A percentile compares a stretch with the other conserved stretches of the same genome.
Conservation (phyloP, 2,797 vertebrate genomes). For the Microctenopoma steveboyesi region DNA sequence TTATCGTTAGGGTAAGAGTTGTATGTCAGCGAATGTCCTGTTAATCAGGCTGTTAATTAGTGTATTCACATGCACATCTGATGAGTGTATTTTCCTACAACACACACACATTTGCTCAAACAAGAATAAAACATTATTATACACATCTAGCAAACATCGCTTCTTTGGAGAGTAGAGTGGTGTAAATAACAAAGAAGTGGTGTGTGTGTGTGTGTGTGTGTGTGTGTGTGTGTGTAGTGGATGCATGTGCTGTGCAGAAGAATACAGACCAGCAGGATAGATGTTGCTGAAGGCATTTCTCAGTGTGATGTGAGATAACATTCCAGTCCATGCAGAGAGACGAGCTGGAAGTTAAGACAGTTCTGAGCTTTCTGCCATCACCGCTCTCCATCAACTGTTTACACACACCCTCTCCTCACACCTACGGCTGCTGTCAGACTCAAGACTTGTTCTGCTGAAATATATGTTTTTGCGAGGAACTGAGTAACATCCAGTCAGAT, state of each 20-base stretch:
- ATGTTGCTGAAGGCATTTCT: constrained; percentile 67
- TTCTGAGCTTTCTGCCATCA: constrained; percentile 54
- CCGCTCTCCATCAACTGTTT: constrained; percentile 59
- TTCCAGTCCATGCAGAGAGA: constrained; percentile 46
- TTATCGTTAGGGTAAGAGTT: too few species aligned
- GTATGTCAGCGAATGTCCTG: constrained; percentile 1
- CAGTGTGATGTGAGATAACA: constrained; percentile 65
- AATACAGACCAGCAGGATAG: constrained; percentile 58
- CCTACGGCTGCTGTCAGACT: constrained; percentile 58
- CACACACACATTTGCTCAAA: constrained; percentile 21
- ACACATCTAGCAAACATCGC: constrained; percentile 24
- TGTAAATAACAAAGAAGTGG: background rate
- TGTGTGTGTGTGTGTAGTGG: constrained; percentile 10
- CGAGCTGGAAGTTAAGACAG: constrained; percentile 58
- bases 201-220: constrained; percentile 12
- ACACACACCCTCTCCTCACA: constrained; percentile 49
- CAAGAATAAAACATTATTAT: constrained; percentile 1
- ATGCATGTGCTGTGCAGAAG: constrained; percentile 26
- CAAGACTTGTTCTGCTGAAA: constrained; percentile 34
- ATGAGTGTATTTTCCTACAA: constrained; percentile 60
- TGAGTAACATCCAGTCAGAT: constrained; percentile 55
- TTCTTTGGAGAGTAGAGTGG: constrained; percentile 10
- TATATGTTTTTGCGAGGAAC: constrained; percentile 47
- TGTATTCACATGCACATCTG: constrained; percentile 66
- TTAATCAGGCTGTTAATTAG: constrained; percentile 79